Evolutionary conservation across 2,113 vertebrate species (phyloP), one percentile per base, ranked within the genome.

Genomic region (Mola mola): DNA sequence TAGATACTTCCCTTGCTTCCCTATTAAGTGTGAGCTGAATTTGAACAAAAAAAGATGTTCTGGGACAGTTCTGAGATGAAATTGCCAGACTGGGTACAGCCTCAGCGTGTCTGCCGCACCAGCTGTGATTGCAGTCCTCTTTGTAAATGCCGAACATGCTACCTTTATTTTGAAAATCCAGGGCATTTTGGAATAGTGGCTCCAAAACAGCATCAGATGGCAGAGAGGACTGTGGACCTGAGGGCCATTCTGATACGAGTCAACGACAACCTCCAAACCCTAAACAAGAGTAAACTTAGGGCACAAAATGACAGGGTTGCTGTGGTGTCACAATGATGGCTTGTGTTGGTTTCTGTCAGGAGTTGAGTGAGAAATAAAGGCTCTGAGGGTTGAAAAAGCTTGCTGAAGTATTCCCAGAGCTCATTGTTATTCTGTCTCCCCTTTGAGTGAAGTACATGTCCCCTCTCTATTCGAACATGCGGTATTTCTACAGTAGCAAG

Each of bases 161-260:
- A 74, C 76, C 78, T 75, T 80, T 79, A 63, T 73, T 74, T 25
- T 47, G 52, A 67, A 74, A 81, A 79, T 57, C 46, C 72, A 66
- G 50, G 47, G 55, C 59, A 73, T 65, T 2, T 9, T 10, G 63
- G 80, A 73, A 81, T 42, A 47, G 50, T 12, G 6, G 48, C 42
- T 72, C 47, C 52, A 57, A 43, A 71, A 71, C 46, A 12, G 61
- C 9, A 9, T 67, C 76, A 80, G 62, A 86, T 75, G 81, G 67
- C 69, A 38, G 42, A 24, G 5, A 69, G 57, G 64, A 42, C 60
- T 48, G 17, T 56, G 62, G 62, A 78, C 70, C 65, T 17, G 52
- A 74, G 57, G 66, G 50, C 59, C 40, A 78, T 83, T 75, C 65
- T 80, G 63, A 83, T 81, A 37, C 41, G 68, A 78, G 58, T 63